Evolutionary conservation across 2,113 vertebrate species (phyloP), one percentile per base, ranked within the genome.

Genomic region (Spea multiplicata): DNA sequence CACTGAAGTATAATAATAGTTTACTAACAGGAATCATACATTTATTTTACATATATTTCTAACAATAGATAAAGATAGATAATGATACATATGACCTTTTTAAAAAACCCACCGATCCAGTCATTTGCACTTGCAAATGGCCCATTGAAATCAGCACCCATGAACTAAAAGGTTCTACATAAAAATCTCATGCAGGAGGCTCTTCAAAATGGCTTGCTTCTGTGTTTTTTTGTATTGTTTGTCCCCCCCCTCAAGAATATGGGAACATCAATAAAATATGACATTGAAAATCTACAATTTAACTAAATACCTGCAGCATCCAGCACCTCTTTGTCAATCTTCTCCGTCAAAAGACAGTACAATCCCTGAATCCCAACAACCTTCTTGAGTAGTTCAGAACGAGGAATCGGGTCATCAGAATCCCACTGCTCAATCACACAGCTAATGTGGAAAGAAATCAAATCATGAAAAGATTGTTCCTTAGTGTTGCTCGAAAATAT

Each of bases 331-430:
- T 88, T 85, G 70, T 94, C 93, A 49, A 86, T 91, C 88, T 91
- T 92, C 84, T 93, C 92, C 0, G 89, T 93, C 75, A 92, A 88
- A 8, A 91, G 88, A 6, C 85, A 94, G 52, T 92, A 83, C 59
- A 92, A 83, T 44, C 83, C 90, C 1, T 86, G 86, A 0, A 88
- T 86, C 47, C 89, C 88, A 81, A 86, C 88, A 75, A 92, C 90
- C 78, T 83, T 88, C 5, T 82, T 71, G n/a, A 93, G 86, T 57
- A 93, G 84, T 81, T 91, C 87, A 8, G 86, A 75, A 5, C 89
- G 86, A 3, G 93, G 89, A 3, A 90, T 73, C 0, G 89, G 89
- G 52, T 92, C 91, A 30, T 92, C 89, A 0, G 91, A 89, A 85
- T 92, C 86, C 90, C 3, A 1, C 2, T 6, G 49, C 68, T 82